Conservation (phyloP, 2,113 vertebrate species). For the Proterorhinus semilunaris region DNA sequence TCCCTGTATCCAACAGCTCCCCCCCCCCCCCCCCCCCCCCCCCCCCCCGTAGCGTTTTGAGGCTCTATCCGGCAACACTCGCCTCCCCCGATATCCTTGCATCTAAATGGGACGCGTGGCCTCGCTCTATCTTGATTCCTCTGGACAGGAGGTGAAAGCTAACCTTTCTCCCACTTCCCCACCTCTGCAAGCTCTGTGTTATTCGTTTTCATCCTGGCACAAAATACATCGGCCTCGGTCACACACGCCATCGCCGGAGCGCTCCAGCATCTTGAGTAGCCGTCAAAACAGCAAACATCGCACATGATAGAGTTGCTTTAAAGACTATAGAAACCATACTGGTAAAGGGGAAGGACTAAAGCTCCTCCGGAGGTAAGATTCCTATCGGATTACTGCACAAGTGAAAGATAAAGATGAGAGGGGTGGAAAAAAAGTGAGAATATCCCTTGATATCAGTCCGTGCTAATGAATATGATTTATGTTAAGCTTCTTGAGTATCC, state of each 20-base stretch:
- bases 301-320: constrained; percentile 23
- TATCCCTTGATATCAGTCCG: constrained; percentile 56
- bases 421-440: constrained; percentile 53
- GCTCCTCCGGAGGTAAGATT: constrained; percentile 57
- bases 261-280: constrained; percentile 27
- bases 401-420: constrained; percentile 67
- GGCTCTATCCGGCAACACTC: constrained; percentile 50
- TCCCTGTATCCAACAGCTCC: constrained; percentile 47
- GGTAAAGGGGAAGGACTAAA: constrained; percentile 21
- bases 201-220: constrained; percentile 57
- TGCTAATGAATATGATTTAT: constrained; percentile 73
- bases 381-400: constrained; percentile 63
- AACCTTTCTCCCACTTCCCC: constrained; percentile 49
- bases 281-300: constrained; percentile 28
- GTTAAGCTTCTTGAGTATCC: constrained; percentile 65
- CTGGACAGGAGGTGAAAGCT: constrained; percentile 52
- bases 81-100: constrained; percentile 48
- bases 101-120: constrained; percentile 64
- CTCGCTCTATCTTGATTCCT: constrained; percentile 61
- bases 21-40: constrained; percentile 14
- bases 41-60: constrained; percentile 32
- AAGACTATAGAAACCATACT: constrained; percentile 33
- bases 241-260: constrained; percentile 27
- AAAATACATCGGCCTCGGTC: constrained; percentile 41
- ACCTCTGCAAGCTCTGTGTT: constrained; percentile 32